Conservation (phyloP, 1,140 invertebrate genomes). For the Leptinotarsa undecemlineata region DNA sequence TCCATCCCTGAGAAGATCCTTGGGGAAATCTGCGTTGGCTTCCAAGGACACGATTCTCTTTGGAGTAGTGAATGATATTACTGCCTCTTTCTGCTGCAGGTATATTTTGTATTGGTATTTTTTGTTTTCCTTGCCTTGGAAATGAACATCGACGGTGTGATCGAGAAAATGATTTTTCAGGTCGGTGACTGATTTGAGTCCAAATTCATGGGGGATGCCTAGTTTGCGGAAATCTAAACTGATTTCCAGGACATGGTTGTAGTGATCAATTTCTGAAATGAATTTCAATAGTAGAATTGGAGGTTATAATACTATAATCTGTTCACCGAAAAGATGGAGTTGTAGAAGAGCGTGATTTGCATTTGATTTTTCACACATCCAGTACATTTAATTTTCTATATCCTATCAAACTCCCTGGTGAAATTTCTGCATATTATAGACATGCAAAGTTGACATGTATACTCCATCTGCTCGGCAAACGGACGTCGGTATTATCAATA, state of each 20-base stretch:
- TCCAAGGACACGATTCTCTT: slow-evolving; percentile 67
- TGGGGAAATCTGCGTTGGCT: slow-evolving; percentile 27
- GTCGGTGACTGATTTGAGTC: slow-evolving; percentile 65
- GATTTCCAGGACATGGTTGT: slow-evolving; percentile 62
- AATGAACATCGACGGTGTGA: slow-evolving; percentile 69
- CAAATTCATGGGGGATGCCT: slow-evolving; percentile 71
- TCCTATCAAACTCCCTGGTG: no score
- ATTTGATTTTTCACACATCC: no score
- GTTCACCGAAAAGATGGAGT: no score
- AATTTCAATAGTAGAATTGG: no score
- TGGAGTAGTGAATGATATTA: slow-evolving; percentile 65
- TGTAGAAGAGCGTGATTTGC: no score
- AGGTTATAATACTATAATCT: no score
- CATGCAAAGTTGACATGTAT: no score
- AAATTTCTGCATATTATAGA: no score
- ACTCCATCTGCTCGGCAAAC: no score
- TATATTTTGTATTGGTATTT: slow-evolving; percentile 72
- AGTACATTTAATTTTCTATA: no score
- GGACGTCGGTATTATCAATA: no score
- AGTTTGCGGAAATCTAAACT: slow-evolving; percentile 71
- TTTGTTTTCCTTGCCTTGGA: slow-evolving; percentile 67
- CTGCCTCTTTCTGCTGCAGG: slow-evolving; percentile 63
- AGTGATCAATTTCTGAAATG: slow-evolving; percentile 46
- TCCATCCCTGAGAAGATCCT: slow-evolving; percentile 43
- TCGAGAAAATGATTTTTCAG: slow-evolving; percentile 63